Evolutionary conservation across 1,140 invertebrate species (phyloP).

Genomic region (Sycophila sp.): DNA sequence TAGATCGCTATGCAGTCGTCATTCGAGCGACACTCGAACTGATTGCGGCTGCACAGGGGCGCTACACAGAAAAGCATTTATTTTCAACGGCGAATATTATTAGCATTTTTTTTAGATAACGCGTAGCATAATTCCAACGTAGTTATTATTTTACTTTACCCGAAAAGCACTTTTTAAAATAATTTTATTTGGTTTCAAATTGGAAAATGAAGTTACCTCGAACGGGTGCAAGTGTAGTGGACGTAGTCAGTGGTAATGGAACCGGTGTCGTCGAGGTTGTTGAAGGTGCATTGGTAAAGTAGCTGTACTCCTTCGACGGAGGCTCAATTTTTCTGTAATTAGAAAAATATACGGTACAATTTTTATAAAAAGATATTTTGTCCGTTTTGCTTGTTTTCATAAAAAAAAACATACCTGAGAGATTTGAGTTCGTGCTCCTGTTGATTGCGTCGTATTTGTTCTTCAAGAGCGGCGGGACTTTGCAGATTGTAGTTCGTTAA

Average conservation of each 20-base stretch:
- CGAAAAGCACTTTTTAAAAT: no score
- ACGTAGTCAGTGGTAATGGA: background rate
- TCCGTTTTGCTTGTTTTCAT: background rate
- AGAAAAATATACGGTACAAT: background rate
- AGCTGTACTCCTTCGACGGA: constrained; percentile 16
- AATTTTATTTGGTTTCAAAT: no score
- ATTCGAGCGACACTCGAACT: constrained; percentile 86
- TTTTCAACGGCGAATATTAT: background rate
- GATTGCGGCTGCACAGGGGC: constrained; percentile 79
- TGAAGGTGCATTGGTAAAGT: background rate
- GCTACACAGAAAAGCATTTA: background rate
- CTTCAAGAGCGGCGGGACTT: constrained; percentile 73
- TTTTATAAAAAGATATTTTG: background rate
- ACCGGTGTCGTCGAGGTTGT: background rate
- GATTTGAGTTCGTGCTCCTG: constrained; percentile 85
- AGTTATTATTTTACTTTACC: background rate
- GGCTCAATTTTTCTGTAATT: constrained; percentile 16
- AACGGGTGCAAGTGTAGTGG: background rate
- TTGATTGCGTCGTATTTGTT: constrained; percentile 77
- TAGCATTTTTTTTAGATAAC: background rate
- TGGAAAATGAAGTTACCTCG: no score
- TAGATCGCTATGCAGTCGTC: constrained; percentile 95
- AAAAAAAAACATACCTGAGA: constrained; percentile 69
- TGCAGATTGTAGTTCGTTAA: constrained; percentile 70
- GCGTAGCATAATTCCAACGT: background rate